Conservation (phyloP, 1,140 invertebrate genomes). For the Lasaia peninsularis region DNA sequence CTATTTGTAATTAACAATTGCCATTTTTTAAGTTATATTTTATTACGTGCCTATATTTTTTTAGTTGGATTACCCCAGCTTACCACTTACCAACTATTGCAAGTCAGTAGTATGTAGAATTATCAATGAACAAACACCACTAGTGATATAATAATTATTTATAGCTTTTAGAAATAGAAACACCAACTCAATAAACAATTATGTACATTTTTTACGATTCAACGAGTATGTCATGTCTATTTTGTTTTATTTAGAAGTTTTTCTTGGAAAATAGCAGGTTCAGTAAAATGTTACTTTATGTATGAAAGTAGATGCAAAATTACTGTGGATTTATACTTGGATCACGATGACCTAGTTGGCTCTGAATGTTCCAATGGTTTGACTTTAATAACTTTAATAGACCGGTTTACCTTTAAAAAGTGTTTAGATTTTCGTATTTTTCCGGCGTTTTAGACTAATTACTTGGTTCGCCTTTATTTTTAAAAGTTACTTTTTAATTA, state of each 20-base stretch:
- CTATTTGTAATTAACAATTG: no score
- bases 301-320: slow-evolving; percentile 10
- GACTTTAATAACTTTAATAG: slow-evolving; percentile 20
- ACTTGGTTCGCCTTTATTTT: background rate
- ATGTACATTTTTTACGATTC: background rate
- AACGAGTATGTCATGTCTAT: background rate
- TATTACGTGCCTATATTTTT: no score
- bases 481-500: no score
- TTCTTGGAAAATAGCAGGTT: background rate
- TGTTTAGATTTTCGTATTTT: background rate
- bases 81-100: no score
- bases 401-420: background rate
- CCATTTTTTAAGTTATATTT: no score
- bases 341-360: slow-evolving; percentile 23
- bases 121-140: no score
- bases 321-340: slow-evolving; percentile 13
- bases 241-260: background rate
- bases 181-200: background rate
- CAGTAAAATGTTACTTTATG: slow-evolving; percentile 12
- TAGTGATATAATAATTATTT: no score
- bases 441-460: background rate
- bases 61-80: no score
- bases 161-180: no score
- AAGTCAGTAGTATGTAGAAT: no score
- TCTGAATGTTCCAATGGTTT: slow-evolving; percentile 23